These are phyloP conservation scores for Lamellibrachia columna DNA, from an alignment of 2,888 invertebrate genomes.

Conservation along the genomic window DNA sequence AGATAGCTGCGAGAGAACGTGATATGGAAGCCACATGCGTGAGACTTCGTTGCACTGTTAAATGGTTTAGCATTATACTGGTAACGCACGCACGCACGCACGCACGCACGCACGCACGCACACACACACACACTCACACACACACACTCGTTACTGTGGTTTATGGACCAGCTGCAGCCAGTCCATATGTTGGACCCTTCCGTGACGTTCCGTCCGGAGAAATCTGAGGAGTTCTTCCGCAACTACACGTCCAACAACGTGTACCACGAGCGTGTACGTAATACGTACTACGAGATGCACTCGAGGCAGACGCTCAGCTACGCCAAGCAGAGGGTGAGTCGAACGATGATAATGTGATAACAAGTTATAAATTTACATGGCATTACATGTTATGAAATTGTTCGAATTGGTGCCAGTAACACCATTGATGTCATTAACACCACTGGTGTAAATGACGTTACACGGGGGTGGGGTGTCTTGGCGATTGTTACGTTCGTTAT, in stretches of 20 bases:
- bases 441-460: too few species aligned
- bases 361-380: neutral
- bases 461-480: too few species aligned
- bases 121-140: neutral
- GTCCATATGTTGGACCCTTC: conserved; percentile 52
- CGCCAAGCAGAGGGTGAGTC: conserved; percentile 71
- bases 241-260: conserved; percentile 72
- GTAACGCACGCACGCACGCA: too few species aligned
- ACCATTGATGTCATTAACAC: too few species aligned
- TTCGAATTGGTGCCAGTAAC: too few species aligned
- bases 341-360: too few species aligned
- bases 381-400: neutral
- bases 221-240: conserved; percentile 74
- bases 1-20: too few species aligned
- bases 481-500: too few species aligned
- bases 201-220: conserved; percentile 58
- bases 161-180: neutral
- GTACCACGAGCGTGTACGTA: conserved; percentile 72
- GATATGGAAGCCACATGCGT: too few species aligned
- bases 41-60: too few species aligned
- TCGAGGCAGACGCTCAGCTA: conserved; percentile 87
- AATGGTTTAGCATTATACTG: too few species aligned
- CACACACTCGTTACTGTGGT: neutral
- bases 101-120: neutral
- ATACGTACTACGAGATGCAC: conserved; percentile 89